Base-by-base conservation (phyloP, 2,797 vertebrate species). In the Molossus alvarezi region DNA sequence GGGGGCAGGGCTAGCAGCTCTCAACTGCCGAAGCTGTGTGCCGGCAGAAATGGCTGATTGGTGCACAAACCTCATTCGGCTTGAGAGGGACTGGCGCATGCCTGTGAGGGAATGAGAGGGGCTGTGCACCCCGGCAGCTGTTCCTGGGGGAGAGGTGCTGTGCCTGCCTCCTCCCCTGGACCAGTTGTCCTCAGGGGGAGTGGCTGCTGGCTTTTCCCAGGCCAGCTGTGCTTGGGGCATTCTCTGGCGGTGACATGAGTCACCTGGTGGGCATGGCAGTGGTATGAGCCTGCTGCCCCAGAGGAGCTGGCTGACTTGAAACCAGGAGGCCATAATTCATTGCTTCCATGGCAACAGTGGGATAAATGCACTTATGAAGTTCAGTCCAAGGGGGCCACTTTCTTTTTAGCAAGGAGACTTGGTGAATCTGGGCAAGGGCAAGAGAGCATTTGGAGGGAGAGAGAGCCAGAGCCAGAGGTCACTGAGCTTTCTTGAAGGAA, bases 211-310 rank as follows among this genome's bases (percentile, higher is more conserved):
- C 97, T 94, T 97, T 91, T 92, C 77, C 91, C 79, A 20, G 41
- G 87, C 95, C 97, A 96, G 98, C 98, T 96, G 93, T 90, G 96
- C 75, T 53, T 11, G 91, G 96, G 96, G 83, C 81, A 94, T 93
- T 95, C 94, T 81, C 67, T n/a, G 69, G 84, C 93, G 81, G 91
- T 86, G 94, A 97, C 87, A 79, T 37, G 91, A 97, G 86, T 95
- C 92, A 91, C 95, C 95, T 92, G 94, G 95, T 90, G 90, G 91
- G 94, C 88, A 76, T 37, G n/a, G 41, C 88, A 53, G 87, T 48
- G 80, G 81, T 64, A 27, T 51, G 76, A 96, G 88, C 79, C 91
- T 96, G 58, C 91, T 80, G 53, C 91, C 67, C 53, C 65, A 72
- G 89, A 90, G 88, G 91, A 93, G 81, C 73, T 75, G 57, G 69